A percentile compares a stretch with the other conserved stretches of the same genome.
Evolutionary conservation across 2,113 vertebrate species (phyloP).

Genomic region (Prionailurus bengalensis): DNA sequence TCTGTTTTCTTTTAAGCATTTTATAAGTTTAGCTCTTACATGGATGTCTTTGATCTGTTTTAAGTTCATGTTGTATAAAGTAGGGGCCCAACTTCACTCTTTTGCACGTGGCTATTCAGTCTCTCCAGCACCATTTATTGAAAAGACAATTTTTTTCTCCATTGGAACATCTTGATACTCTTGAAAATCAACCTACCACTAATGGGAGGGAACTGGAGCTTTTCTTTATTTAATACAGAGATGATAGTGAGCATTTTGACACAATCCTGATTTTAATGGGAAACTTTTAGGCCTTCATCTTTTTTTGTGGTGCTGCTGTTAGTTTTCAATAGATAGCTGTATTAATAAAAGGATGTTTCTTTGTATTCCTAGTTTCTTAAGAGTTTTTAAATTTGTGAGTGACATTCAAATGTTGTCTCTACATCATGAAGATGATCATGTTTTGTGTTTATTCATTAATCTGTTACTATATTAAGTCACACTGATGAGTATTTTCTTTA

Average conservation of each 20-base stretch:
- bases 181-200: neutral
- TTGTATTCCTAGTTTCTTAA: neutral
- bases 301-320: neutral
- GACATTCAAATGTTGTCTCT: neutral
- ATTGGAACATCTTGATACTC: neutral
- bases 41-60: neutral
- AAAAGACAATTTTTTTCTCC: neutral
- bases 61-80: neutral
- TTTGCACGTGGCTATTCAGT: neutral
- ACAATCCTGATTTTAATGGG: neutral
- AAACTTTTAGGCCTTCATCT: neutral
- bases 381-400: neutral
- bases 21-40: neutral
- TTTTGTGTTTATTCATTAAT: neutral
- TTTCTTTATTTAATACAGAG: neutral
- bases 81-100: neutral
- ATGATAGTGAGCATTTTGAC: neutral
- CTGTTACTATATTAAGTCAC: neutral
- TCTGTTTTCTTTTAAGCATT: neutral
- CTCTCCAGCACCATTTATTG: neutral
- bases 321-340: neutral
- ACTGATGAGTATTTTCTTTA: neutral
- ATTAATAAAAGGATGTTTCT: neutral
- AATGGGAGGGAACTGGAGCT: neutral
- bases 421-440: neutral